Base-by-base conservation (phyloP, 2,797 vertebrate species). In the Melanotaenia trifasciata region DNA sequence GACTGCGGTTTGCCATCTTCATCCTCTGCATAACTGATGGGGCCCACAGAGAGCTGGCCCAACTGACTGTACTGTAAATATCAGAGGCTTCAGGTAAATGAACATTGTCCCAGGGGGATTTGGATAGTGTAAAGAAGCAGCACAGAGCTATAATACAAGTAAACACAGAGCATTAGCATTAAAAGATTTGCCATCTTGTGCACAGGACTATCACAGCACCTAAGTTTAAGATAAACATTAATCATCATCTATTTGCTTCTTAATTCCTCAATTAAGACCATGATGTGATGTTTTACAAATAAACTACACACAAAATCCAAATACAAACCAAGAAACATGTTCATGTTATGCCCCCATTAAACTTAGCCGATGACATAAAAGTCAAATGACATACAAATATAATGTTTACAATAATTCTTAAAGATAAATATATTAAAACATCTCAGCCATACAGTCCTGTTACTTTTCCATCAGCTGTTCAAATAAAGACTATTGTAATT, bases 21-120 rank as follows among this genome's bases (percentile, higher is more conserved):
- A 36, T 89, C 93, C 79, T 93, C 92, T 33, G 95, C 93, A 38
- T 98, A 98, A 71, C 86, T 90, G 83, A 99, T 92, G 0, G 96
- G 95, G 1, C 96, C 96, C 78, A 98, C 90, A 6, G 97, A 95
- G 74, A 97, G 92, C 70, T 88, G 94, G 77, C 92, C 93, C 84
- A 99, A 80, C 71, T 89, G 95, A 78, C 89, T 92, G 83, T 94
- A 90, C 95, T 96, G 87, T 81, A 87, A 76, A 88, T 20, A 83
- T 32, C 54, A 83, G 51, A 75, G 58, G 36, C 0, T 16, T 67
- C 60, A 61, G 36, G 53, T 78, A 86, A 81, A 80, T 54, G 64
- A 16, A 69, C 20, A 71, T 24, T 3, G 14, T 8, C 16, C 0
- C 1, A 1, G 13, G 26, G 13, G 4, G 24, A 64, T 50, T 35